phyloP scores from a whole-genome alignment of 2,797 vertebrate genomes.

The Bryconaethiops microstoma region DNA sequence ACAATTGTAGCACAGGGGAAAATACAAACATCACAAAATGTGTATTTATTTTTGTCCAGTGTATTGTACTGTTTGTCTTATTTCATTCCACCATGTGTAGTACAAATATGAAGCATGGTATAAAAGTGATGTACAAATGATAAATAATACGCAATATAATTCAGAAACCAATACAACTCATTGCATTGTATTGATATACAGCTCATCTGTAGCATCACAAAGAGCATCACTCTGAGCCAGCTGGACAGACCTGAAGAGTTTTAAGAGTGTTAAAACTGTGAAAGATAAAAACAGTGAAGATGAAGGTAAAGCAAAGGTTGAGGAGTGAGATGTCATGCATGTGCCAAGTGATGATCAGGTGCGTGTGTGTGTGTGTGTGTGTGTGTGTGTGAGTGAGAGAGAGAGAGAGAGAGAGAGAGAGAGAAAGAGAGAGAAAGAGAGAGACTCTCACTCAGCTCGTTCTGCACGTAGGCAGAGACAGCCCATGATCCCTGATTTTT shows the following conservation, averaged over 20 bases:
- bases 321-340: constrained; percentile 2
- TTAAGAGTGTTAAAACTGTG: background rate
- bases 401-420: background rate
- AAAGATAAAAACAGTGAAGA: constrained; percentile 1
- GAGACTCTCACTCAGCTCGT: constrained; percentile 1
- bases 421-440: background rate
- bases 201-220: background rate
- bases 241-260: background rate
- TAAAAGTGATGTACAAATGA: no score
- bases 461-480: constrained; percentile 27
- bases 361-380: background rate
- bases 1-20: no score
- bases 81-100: no score
- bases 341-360: constrained; percentile 21
- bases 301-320: background rate
- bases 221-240: no score
- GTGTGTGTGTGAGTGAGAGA: background rate
- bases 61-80: no score
- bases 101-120: no score
- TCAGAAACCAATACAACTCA: no score
- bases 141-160: no score
- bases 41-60: no score
- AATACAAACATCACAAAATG: no score
- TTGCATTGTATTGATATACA: background rate
- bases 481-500: constrained; percentile 27